Evolutionary conservation across 2,888 invertebrate species (phyloP).

Genomic region (Ennomos erosarius): DNA sequence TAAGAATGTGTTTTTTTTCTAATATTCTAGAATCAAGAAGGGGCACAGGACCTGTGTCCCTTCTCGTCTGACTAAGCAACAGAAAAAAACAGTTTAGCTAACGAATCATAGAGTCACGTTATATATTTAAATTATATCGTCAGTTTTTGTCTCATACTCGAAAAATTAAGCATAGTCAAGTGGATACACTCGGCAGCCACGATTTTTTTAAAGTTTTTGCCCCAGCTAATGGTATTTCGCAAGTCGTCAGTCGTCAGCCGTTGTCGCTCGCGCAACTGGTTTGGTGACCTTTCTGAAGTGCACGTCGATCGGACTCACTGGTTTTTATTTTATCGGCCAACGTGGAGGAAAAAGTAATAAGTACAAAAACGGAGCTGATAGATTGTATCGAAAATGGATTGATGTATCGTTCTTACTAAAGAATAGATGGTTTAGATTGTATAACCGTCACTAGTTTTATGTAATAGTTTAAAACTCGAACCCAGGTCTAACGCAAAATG

Average conservation of each 20-base stretch:
- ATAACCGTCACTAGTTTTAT: no score
- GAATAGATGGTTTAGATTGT: no score
- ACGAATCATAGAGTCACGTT: neutral
- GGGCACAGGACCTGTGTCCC: no score
- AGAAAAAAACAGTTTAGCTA: no score
- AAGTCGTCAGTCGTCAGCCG: conserved; percentile 59
- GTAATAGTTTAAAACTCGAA: no score
- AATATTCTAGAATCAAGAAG: no score
- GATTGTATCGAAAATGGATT: conserved; percentile 10
- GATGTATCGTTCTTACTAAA: neutral
- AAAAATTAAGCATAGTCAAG: conserved; percentile 23
- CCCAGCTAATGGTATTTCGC: conserved; percentile 38
- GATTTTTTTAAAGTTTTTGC: conserved; percentile 16
- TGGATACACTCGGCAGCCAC: conserved; percentile 24
- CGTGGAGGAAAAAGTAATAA: conserved; percentile 21
- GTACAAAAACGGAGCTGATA: conserved; percentile 20
- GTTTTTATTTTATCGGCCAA: conserved; percentile 46
- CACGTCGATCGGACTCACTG: conserved; percentile 58
- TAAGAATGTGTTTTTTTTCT: no score
- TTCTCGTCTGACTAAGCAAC: no score
- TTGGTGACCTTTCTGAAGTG: conserved; percentile 76
- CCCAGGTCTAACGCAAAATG: no score
- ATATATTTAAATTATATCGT: neutral
- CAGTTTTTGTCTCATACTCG: conserved; percentile 6
- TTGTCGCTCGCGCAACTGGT: conserved; percentile 76